Evolutionary conservation across 1,140 invertebrate genomes (phyloP).

Genomic region (Pissodes strobi): DNA sequence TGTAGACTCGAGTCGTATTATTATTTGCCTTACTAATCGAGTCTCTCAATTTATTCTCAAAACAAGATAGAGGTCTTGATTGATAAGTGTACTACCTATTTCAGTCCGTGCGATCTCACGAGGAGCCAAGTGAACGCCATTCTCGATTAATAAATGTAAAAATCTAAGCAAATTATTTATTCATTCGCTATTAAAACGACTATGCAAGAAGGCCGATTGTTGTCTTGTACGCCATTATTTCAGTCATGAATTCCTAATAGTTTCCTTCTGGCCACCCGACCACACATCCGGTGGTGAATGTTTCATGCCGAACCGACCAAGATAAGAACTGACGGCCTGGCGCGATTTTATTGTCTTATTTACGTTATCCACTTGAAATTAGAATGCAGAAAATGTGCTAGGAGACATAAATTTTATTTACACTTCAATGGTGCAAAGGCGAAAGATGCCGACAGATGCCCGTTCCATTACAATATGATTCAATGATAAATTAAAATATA

Average conservation of each 20-base stretch:
- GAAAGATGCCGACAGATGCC: not conserved
- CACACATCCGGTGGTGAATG: slow-evolving; percentile 28
- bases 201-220: slow-evolving; percentile 14
- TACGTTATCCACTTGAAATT: slow-evolving; percentile 5
- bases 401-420: slow-evolving; percentile 10
- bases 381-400: slow-evolving; percentile 3
- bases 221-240: slow-evolving; percentile 14
- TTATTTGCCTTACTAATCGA: no score
- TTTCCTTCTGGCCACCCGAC: slow-evolving; percentile 28
- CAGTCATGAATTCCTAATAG: slow-evolving; percentile 29
- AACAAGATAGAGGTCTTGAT: no score
- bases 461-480: not conserved
- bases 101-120: no score
- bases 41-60: no score
- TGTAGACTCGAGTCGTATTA: no score
- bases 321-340: slow-evolving; percentile 14
- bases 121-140: no score
- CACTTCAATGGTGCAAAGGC: slow-evolving; percentile 1
- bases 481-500: no score
- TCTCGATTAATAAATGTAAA: no score
- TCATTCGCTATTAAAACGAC: no score
- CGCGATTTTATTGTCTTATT: slow-evolving; percentile 25
- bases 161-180: no score
- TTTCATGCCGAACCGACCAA: slow-evolving; percentile 7
- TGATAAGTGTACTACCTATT: no score